Percentiles rank a stretch among this genome's conserved stretches.
phyloP scores from a whole-genome alignment of 2,113 vertebrate species.

The Siphamia tubifer region DNA sequence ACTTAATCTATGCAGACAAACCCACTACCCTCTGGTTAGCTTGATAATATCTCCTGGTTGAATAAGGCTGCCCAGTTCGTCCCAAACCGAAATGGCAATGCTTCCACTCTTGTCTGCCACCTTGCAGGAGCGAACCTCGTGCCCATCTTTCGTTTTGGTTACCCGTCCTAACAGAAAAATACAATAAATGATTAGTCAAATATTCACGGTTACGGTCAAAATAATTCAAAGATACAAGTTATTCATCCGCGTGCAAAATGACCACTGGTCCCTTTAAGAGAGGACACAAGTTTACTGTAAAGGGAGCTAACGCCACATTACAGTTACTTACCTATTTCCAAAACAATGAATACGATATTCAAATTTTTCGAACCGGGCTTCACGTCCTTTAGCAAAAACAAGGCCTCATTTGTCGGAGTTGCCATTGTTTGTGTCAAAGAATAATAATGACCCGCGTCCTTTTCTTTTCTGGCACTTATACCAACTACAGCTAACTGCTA shows the following conservation, averaged over 20 bases:
- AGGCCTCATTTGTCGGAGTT: slow-evolving; percentile 83
- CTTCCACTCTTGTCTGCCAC: slow-evolving; percentile 97
- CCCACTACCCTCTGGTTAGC: slow-evolving; percentile 93
- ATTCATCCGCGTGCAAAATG: neutral
- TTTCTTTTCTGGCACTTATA: neutral
- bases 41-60: slow-evolving; percentile 97
- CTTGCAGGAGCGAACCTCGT: slow-evolving; percentile 96
- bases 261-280: slow-evolving; percentile 61
- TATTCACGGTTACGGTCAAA: too few relatives aligned
- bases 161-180: slow-evolving; percentile 85
- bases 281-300: slow-evolving; percentile 13
- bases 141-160: slow-evolving; percentile 98
- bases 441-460: neutral
- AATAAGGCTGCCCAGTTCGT: slow-evolving; percentile 94
- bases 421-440: slow-evolving; percentile 64
- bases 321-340: slow-evolving; percentile 97
- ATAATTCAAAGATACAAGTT: too few relatives aligned
- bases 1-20: neutral
- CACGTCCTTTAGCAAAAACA: slow-evolving; percentile 94
- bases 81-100: slow-evolving; percentile 99
- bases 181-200: too few relatives aligned
- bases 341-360: slow-evolving; percentile 99
- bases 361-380: slow-evolving; percentile 97
- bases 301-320: neutral
- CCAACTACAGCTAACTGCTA: neutral